A percentile compares a stretch with the other conserved stretches of the same genome.
Evolutionary conservation across 2,797 vertebrate species (phyloP).

Genomic region (Staurois parvus): DNA sequence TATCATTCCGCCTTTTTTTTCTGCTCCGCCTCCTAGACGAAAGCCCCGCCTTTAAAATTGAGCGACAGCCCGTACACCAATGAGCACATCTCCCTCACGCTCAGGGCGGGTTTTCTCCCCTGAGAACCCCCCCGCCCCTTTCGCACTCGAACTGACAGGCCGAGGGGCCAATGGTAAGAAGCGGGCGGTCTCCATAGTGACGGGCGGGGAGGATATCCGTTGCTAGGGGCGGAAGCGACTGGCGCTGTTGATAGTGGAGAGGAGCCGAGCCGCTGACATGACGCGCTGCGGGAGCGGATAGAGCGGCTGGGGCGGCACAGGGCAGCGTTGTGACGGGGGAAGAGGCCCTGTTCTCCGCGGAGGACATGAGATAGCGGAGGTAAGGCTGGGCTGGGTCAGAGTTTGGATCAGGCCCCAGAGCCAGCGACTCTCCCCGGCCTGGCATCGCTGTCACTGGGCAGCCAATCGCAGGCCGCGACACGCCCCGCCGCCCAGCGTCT

Average conservation of each 20-base stretch:
- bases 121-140: neutral
- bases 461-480: slow-evolving; percentile 6
- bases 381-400: neutral
- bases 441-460: slow-evolving; percentile 19
- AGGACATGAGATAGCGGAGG: slow-evolving; percentile 51
- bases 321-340: neutral
- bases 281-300: neutral
- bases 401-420: neutral
- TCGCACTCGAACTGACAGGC: neutral
- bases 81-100: too few species aligned
- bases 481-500: too few species aligned
- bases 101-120: neutral
- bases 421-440: slow-evolving; percentile 21
- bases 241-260: slow-evolving; percentile 23
- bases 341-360: neutral
- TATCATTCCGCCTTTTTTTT: too few species aligned
- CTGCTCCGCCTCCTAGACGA: too few species aligned
- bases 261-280: slow-evolving; percentile 27
- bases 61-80: too few species aligned
- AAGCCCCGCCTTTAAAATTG: too few species aligned
- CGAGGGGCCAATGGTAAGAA: neutral
- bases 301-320: neutral
- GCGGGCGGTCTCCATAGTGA: neutral
- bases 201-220: slow-evolving; percentile 35
- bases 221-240: slow-evolving; percentile 61